Conservation (phyloP, 2,888 invertebrate species). For the Pteria penguin region DNA sequence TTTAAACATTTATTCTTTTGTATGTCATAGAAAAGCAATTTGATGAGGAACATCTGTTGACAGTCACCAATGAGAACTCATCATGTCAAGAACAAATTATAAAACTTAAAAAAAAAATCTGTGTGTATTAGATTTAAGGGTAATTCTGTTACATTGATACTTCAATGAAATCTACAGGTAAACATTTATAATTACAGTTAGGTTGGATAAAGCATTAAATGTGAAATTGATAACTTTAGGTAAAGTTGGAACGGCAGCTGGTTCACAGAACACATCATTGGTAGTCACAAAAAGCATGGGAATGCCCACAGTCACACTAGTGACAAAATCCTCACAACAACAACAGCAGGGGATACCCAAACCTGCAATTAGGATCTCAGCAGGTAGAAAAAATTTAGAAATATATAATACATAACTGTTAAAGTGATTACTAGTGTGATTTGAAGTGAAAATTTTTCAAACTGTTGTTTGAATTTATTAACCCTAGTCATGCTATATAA, state of each 20-base stretch:
- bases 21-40: too few relatives aligned
- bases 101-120: too few relatives aligned
- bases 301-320: conserved; percentile 66
- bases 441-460: background rate
- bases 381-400: conserved; percentile 21
- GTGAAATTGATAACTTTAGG: too few relatives aligned
- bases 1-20: too few relatives aligned
- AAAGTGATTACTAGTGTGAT: background rate
- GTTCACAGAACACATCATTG: conserved; percentile 44
- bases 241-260: conserved; percentile 43
- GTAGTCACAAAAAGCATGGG: conserved; percentile 60
- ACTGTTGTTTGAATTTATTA: background rate
- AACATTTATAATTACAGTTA: too few relatives aligned
- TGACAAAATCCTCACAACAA: conserved; percentile 56
- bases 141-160: too few relatives aligned
- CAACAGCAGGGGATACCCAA: conserved; percentile 8
- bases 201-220: too few relatives aligned
- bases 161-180: too few relatives aligned
- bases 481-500: background rate
- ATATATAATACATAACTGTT: background rate
- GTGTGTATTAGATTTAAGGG: too few relatives aligned
- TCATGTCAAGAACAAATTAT: too few relatives aligned
- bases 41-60: too few relatives aligned
- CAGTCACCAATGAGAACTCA: too few relatives aligned
- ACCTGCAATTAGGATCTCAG: conserved; percentile 33